Base-by-base conservation (phyloP, 2,113 vertebrate species). In the Phoenicopterus ruber region DNA sequence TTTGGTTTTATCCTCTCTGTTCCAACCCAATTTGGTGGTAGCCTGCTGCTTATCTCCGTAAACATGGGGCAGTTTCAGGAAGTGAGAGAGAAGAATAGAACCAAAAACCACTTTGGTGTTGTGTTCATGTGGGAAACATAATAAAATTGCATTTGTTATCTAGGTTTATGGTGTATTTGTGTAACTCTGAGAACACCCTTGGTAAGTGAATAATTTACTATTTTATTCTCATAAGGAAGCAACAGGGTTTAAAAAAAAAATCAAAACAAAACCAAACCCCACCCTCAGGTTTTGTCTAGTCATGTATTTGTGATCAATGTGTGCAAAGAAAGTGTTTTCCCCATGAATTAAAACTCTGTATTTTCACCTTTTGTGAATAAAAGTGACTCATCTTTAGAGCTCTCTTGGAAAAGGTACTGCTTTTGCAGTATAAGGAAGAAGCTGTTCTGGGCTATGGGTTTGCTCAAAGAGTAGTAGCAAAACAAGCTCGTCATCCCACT, bases 201-300 rank as follows among this genome's bases (percentile, higher is more conserved):
- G 29, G 16, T 47, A 72, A 89, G 88, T 95, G 69, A 96, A 79
- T 79, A 67, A 94, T 92, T 94, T 82, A 79, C 88, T 63, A 8
- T 59, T 81, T 90, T 83, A 93, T 91, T 86, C 44, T 49, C n/a
- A 46, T 52, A 22, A 84, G 57, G 93, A 94, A 95, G 61, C 47
- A 61, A 58, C 25, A 42, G 44, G 15, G 10, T 63, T 88, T 67
- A 32, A 59, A 77, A 86, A 62, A 54, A 52, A 65, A 70, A 50
- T 28, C 14, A 57, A 84, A 89, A 50, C 59, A 36, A 86, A 91
- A 25, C 46, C 25, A 90, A 65, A 49, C 40, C 5, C 2, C 11
- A 38, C 50, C 57, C 40, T 87, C 32, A 36, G 59, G 50, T 62
- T 86, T 86, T 66, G 25, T 52, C 55, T 90, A 31, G 57, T 71